Evolutionary conservation across 2,113 vertebrate species (phyloP), one percentile per base, ranked within the genome.

Genomic region (Ameiurus melas): DNA sequence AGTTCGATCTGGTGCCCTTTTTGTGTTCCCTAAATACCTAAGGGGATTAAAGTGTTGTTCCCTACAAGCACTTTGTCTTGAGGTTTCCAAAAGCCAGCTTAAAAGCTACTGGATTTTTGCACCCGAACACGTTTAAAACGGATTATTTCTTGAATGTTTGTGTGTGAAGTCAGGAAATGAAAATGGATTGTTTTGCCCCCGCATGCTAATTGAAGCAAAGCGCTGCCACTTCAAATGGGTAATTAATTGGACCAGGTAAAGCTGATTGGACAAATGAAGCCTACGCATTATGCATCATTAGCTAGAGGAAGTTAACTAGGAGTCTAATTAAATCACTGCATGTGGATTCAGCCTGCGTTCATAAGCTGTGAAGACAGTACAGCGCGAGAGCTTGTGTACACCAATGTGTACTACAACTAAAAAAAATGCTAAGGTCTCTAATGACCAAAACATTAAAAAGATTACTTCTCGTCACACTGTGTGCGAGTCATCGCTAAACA

Each of bases 1-100:
- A 36, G 91, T 94, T 95, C 93, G 92, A 94, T 94, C 93, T 94
- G 94, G 94, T 92, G 92, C 93, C 92, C 89, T 95, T 95, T 95
- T 92, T 91, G 93, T 95, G 93, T 95, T 94, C 89, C 89, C 90
- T 89, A 93, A 94, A 93, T 89, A 91, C 93, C 93, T 91, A 14
- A 30, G 90, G 90, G 91, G 86, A 88, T 84, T 92, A 88, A 90
- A 91, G 92, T 89, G 84, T 83, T 80, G 90, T 91, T 91, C 90
- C 90, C 90, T 91, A 90, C 82, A 90, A 60, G 90, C 86, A 89
- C 84, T 87, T 88, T 86, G 78, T 89, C 87, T 83, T 78, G 22
- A 85, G 25, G 68, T 51, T 51, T 51, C 47, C 47, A 75, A 8
- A 17, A 57, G 83, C 87, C 39, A 55, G 39, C 58, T 19, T 33